Conservation (phyloP, 2,113 vertebrate genomes). For the Percopsis transmontana region DNA sequence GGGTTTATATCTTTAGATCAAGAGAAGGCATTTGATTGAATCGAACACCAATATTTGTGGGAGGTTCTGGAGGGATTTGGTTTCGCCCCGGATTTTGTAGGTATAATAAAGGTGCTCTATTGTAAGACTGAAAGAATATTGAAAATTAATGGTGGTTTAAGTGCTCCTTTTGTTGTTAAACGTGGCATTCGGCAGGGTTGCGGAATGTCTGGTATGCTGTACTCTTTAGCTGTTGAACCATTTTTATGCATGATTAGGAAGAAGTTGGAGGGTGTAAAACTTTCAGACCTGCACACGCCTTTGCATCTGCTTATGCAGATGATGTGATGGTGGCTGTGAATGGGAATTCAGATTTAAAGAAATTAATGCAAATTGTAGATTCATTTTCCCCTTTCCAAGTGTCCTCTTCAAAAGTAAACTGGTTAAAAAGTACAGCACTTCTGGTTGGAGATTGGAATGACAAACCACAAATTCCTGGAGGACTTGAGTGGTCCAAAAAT, state of each 20-base stretch:
- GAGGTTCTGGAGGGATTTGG: neutral
- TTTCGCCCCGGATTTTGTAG: neutral
- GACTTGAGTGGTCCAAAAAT: neutral
- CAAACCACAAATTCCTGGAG: neutral
- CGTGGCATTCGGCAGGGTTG: neutral
- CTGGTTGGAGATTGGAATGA: neutral
- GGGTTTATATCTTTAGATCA: neutral
- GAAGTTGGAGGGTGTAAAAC: slow-evolving; percentile 6
- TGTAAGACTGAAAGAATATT: slow-evolving; percentile 8
- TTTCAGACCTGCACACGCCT: slow-evolving; percentile 5
- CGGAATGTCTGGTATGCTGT: neutral
- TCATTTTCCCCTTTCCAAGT: neutral
- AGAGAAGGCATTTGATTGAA: slow-evolving; percentile 6
- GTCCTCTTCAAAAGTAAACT: neutral
- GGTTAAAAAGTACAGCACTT: neutral
- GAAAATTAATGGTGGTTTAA: slow-evolving; percentile 20
- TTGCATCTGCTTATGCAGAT: neutral
- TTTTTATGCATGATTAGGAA: neutral
- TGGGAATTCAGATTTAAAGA: neutral
- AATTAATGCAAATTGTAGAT: neutral
- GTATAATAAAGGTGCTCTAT: neutral
- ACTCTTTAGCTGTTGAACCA: neutral
- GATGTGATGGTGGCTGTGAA: neutral
- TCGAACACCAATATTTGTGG: neutral
- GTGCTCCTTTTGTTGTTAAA: neutral